These are phyloP conservation scores for Cyanocitta stelleri DNA, from an alignment of 2,113 vertebrate species.

Conservation along the genomic window DNA sequence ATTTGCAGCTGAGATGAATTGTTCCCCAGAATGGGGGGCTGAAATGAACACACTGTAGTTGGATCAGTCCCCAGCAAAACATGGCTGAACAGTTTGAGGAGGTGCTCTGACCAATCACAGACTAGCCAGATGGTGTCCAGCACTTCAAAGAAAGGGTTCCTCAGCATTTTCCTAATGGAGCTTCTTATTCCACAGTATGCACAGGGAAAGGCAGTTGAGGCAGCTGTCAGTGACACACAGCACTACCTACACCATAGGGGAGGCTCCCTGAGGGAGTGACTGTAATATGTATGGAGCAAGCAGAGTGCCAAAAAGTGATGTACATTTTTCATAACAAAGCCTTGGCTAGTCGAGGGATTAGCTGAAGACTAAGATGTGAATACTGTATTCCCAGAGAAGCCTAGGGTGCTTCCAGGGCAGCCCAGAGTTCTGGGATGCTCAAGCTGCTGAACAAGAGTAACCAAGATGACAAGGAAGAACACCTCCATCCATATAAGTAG, in stretches of 20 bases:
- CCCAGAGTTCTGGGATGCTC: not conserved
- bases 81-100: not conserved
- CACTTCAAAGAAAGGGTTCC: not conserved
- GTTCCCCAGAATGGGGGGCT: not conserved
- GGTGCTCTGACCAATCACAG: not conserved
- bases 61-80: not conserved
- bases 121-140: no score
- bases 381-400: not conserved
- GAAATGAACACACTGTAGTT: not conserved
- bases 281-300: rapidly evolving
- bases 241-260: not conserved
- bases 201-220: not conserved
- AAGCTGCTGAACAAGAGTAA: not conserved
- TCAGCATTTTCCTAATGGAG: not conserved
- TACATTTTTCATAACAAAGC: not conserved
- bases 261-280: not conserved
- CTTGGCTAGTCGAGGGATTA: not conserved
- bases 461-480: not conserved
- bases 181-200: not conserved
- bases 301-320: not conserved
- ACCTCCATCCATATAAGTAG: rapidly evolving
- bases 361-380: not conserved
- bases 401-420: not conserved
- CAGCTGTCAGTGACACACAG: not conserved
- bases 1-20: not conserved